Base-by-base conservation (phyloP, 2,888 invertebrate genomes). In the Latrodectus hesperus region DNA sequence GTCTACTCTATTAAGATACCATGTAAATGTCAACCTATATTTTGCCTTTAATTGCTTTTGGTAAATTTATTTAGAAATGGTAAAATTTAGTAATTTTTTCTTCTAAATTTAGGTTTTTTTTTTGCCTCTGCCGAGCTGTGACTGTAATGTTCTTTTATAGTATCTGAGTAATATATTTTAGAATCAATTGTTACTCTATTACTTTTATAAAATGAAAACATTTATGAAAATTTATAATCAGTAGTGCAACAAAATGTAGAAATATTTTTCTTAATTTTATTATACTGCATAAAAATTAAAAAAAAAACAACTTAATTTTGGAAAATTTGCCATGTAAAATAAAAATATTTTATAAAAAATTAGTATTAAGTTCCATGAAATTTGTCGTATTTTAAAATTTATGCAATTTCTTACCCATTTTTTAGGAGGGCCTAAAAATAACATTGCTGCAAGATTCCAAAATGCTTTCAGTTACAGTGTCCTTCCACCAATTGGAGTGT, bases 401-500 rank as follows among this genome's bases (percentile, higher is more conserved):
- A 51, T 38, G 38, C 6, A 38, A 38, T 38, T 38, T 38, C 38
- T 38, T 38, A 38, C 6, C 6, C 0, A 38, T 38, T 4, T 38
- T 81, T 9, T 51, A 88, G 88, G 65, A 64, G 83, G 88, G 16
- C 80, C 80, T 10, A 84, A 83, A 84, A 89, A 83, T 67, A 89
- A 89, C 55, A 80, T 89, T 68, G 89, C 87, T 76, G 89, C 89
- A 16, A 87, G 74, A 64, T 89, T 89, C 65, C 89, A 89, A 83
- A 86, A 89, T 84, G 87, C 82, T 17, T 51, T 76, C n/a, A 55
- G 64, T 17, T 67, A 64, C 12, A 60, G 84, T 65, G 26, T 75
- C 73, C 64, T 94, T 84, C 94, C 94, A 53, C 96, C 96, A 1
- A 95, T 97, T 91, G 97, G 96, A 75, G 96, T 97, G 90, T 97